Base-by-base conservation (phyloP, 1,140 invertebrate genomes). In the Lepidurus packardi region DNA sequence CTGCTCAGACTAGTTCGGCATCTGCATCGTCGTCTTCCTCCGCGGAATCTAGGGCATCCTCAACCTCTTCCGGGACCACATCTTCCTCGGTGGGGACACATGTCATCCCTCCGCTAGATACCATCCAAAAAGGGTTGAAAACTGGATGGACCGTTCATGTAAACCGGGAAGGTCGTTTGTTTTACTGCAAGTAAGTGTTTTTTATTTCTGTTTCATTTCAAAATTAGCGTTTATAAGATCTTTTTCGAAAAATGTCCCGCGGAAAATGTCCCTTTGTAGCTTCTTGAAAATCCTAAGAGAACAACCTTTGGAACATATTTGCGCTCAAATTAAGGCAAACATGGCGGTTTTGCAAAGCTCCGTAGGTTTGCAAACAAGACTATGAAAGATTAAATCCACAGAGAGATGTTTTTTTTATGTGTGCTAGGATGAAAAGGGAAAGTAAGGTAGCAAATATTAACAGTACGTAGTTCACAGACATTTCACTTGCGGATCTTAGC, bases 121-220 rank as follows among this genome's bases (percentile, higher is more conserved):
- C 41, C 9, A 76, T 78, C 13, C 78, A 78, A 43, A 25, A 73
- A 21, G 42, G 76, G 10, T 74, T 80, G n/a, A 77, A 77, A 78
- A 65, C 43, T 24, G 79, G 79, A 73, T 80, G 79, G 79, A 80
- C 79, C 42, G 79, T 77, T 1, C 79, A 80, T 73, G 42, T 80
- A 21, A 80, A 73, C 25, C 45, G 77, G 74, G 79, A 77, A 24
- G 79, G 79, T 7, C 47, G 79, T 34, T 73, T 80, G n/a, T 74
- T 77, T 53, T 80, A 80, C 45, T 80, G 79, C 79, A 80, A 80
- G 79, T 80, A 80, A 80, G 79, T 24, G n/a, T 47, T 7, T 74
- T 24, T 53, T 42, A 44, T 25, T 75, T 75, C n/a, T n/a, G 53
- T 65, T 21, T 9, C n/a, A 9, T 65, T 65, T 16, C 13, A 7